A percentile compares a stretch with the other conserved stretches of the same genome.
Conservation (phyloP, 2,888 invertebrate genomes). For the Ptychoptera contaminata region DNA sequence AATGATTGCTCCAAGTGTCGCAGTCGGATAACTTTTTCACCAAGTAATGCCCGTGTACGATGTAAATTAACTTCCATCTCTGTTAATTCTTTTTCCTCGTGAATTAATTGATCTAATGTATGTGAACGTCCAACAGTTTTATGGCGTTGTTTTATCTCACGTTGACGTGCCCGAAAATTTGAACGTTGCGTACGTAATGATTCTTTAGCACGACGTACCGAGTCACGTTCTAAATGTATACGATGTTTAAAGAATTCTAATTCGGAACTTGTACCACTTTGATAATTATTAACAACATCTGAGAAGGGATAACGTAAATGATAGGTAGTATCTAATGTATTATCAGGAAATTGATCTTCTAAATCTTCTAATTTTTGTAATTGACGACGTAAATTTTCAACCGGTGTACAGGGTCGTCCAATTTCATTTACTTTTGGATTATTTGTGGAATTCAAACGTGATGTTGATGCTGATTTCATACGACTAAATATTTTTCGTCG, state of each 20-base stretch:
- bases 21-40: constrained; percentile 68
- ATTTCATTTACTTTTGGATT: constrained; percentile 18
- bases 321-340: constrained; percentile 53
- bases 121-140: constrained; percentile 21
- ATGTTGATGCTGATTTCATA: constrained; percentile 52
- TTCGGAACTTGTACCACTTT: constrained; percentile 40
- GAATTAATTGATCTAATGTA: constrained; percentile 26
- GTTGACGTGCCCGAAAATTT: constrained; percentile 48
- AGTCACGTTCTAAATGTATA: constrained; percentile 64
- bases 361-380: constrained; percentile 65
- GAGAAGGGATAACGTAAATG: constrained; percentile 68
- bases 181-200: constrained; percentile 51
- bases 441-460: constrained; percentile 41
- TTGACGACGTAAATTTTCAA: constrained; percentile 66
- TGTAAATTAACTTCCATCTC: constrained; percentile 73
- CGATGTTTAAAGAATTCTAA: constrained; percentile 71
- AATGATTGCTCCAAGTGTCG: constrained; percentile 66
- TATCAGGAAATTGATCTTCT: constrained; percentile 64
- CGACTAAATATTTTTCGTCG: constrained; percentile 52
- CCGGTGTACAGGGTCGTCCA: constrained; percentile 49
- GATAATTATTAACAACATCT: constrained; percentile 43
- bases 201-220: constrained; percentile 67
- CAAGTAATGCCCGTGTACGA: constrained; percentile 60
- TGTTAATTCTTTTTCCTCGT: constrained; percentile 69
- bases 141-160: constrained; percentile 34